Base-by-base conservation (phyloP, 2,113 vertebrate genomes). In the Cebus imitator region DNA sequence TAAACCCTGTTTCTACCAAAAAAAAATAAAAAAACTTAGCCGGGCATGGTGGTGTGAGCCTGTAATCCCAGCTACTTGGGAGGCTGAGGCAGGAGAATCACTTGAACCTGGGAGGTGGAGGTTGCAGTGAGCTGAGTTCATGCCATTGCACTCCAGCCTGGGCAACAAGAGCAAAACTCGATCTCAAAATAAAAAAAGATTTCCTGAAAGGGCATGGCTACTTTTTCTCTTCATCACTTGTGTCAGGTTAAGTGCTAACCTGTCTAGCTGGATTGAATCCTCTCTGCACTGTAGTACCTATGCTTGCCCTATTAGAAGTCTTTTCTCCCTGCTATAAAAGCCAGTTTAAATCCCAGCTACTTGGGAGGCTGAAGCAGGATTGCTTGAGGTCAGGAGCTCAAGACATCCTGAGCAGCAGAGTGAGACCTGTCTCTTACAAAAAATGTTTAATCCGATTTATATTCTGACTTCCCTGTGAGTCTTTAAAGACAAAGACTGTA, bases 271-370 rank as follows among this genome's bases (percentile, higher is more conserved):
- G 27, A 23, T 9, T 35, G 43, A 16, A 21, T 5, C 57, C 35
- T 5, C 18, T n/a, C 58, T 80, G 43, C 25, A 18, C 16, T 3
- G 0, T 8, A 9, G 45, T 8, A 1, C 61, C 50, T 25, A 0
- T 8, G 13, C 45, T 78, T 3, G 6, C n/a, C 57, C 64, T 30
- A 8, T 12, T 3, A 14, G 55, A 48, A 30, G 27, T n/a, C 20
- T 52, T 21, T 30, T 20, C 78, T 35, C 14, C 0, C 64, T 35
- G 17, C 2, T 52, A 30, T 30, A 35, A 50, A 35, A 18, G 43
- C 61, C 27, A 30, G 35, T 5, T 32, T 68, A 68, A 68, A 35
- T 68, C 32, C 16, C 66, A 68, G 66, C 66, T 35, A 68, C 66
- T 68, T 6, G 3, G 32, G 32, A 66, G 64, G 30, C 64, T 66